phyloP scores from a whole-genome alignment of 2,113 vertebrate genomes.

The Silurus meridionalis region DNA sequence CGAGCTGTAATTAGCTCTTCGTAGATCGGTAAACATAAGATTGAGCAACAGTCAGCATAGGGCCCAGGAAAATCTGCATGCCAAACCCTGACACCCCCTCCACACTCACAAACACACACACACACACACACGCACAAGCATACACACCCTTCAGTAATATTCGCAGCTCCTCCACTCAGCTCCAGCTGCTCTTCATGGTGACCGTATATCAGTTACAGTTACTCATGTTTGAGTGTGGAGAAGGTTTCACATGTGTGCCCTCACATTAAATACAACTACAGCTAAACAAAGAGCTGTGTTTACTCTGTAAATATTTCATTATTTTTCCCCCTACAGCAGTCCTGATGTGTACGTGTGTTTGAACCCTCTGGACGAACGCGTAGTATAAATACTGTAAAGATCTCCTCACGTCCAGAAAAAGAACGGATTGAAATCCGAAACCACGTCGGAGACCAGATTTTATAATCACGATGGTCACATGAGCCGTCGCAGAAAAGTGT shows the following conservation, averaged over 20 bases:
- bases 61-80: neutral
- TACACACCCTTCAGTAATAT: conserved; percentile 22
- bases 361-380: neutral
- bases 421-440: neutral
- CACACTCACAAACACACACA: neutral
- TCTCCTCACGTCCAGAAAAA: conserved; percentile 4
- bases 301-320: conserved; percentile 7
- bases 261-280: neutral
- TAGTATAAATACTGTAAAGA: conserved; percentile 4
- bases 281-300: conserved; percentile 11
- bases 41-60: neutral
- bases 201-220: conserved; percentile 18
- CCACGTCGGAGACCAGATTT: neutral
- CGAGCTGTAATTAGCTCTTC: neutral
- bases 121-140: neutral
- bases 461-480: neutral
- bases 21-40: no score
- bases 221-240: neutral
- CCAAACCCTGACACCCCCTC: no score
- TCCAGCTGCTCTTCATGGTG: neutral
- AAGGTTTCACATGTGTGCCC: neutral
- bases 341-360: neutral
- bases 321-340: neutral
- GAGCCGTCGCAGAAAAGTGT: neutral
- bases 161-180: neutral